Conservation (phyloP, 1,140 invertebrate genomes). For the Paraescarpia echinospica region DNA sequence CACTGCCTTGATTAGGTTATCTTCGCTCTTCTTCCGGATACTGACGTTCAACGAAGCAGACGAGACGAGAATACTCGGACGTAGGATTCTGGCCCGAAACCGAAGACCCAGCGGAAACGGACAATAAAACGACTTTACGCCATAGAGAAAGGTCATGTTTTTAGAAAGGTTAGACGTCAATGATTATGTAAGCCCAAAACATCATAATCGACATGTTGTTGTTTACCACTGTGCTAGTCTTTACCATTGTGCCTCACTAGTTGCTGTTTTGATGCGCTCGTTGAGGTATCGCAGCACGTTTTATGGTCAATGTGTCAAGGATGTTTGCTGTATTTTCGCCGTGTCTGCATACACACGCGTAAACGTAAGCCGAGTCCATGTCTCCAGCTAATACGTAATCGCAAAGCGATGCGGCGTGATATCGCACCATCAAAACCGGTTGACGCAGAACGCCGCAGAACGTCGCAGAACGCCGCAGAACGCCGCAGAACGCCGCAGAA, state of each 20-base stretch:
- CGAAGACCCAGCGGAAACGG: not conserved
- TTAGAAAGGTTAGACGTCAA: not conserved
- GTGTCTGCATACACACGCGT: too few species aligned
- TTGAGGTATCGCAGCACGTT: not conserved
- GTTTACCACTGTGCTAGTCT: not conserved
- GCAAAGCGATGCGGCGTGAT: too few species aligned
- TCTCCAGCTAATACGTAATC: too few species aligned
- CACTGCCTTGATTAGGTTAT: not conserved
- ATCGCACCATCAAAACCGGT: too few species aligned
- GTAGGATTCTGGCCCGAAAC: not conserved
- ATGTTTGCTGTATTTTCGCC: too few species aligned
- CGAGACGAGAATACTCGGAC: not conserved
- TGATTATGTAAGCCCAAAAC: not conserved
- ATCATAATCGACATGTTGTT: not conserved
- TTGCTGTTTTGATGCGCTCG: not conserved
- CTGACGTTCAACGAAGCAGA: not conserved
- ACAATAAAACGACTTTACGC: not conserved
- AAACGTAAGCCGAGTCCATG: too few species aligned
- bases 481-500: too few species aligned
- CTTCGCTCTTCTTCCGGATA: not conserved
- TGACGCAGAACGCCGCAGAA: not conserved
- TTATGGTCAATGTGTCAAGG: not conserved
- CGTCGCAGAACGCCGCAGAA: too few species aligned
- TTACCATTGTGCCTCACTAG: not conserved
- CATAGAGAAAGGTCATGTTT: not conserved